Percentiles rank a stretch among this genome's conserved stretches.
phyloP scores from a whole-genome alignment of 2,888 invertebrate genomes.

The Diaperis boleti region DNA sequence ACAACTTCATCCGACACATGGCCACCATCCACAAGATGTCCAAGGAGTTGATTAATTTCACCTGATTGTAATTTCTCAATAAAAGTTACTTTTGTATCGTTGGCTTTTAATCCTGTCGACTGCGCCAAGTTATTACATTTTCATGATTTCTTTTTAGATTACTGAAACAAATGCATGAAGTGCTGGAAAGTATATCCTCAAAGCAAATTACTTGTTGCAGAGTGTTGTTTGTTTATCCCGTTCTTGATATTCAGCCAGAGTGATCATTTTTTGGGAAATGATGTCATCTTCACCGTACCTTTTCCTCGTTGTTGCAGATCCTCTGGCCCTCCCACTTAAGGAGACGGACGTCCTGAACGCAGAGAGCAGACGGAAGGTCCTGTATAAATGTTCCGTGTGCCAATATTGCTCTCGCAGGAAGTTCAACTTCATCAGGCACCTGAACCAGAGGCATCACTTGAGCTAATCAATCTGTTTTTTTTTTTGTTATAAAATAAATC shows the following conservation, averaged over 20 bases:
- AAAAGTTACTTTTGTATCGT: no score
- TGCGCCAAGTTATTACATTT: no score
- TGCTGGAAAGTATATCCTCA: no score
- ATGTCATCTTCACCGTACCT: no score
- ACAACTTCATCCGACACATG: constrained; percentile 46
- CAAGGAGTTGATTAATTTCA: not conserved
- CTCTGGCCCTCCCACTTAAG: not conserved
- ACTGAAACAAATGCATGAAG: no score
- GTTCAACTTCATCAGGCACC: constrained; percentile 16
- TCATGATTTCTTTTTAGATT: not conserved
- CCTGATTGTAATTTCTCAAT: not conserved
- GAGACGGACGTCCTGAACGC: no score
- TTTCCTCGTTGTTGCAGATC: not conserved
- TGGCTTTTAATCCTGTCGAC: no score
- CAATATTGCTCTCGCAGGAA: constrained; percentile 4
- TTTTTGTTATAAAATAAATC: no score
- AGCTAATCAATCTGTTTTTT: not conserved
- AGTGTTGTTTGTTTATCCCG: no score
- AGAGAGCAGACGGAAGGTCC: not conserved
- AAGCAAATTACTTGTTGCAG: no score
- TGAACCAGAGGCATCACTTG: constrained; percentile 4
- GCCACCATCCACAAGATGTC: constrained; percentile 31
- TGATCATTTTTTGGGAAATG: no score
- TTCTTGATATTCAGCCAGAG: not conserved
- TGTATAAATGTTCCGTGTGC: constrained; percentile 5